These are phyloP conservation scores for Agraylea sexmaculata DNA, from an alignment of 1,140 invertebrate species.

Conservation along the genomic window DNA sequence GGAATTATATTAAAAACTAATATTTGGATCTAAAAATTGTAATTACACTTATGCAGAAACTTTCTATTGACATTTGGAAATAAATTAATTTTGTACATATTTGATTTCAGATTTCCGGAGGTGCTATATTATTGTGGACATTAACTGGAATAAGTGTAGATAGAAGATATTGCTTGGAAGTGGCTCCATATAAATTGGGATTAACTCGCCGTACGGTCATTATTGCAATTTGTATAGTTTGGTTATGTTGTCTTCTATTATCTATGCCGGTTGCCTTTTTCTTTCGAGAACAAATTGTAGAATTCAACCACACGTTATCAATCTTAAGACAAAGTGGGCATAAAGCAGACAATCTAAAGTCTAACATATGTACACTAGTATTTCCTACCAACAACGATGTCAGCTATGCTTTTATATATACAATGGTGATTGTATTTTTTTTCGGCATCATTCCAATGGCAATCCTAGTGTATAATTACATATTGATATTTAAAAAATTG, in stretches of 20 bases:
- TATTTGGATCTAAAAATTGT: background rate
- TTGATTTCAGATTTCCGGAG: conserved; percentile 45
- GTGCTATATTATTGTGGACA: conserved; percentile 48
- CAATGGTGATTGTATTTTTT: conserved; percentile 39
- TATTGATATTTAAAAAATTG: conserved; percentile 42
- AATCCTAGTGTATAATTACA: conserved; percentile 45
- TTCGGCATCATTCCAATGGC: conserved; percentile 44
- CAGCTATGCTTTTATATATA: conserved; percentile 42
- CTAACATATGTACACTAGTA: conserved; percentile 42
- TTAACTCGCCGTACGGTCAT: conserved; percentile 36
- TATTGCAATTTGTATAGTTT: conserved; percentile 32
- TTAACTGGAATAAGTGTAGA: conserved; percentile 48
- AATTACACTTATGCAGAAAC: background rate
- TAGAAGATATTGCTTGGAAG: conserved; percentile 43
- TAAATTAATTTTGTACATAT: conserved; percentile 1
- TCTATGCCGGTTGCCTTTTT: conserved; percentile 44
- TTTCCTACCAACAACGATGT: conserved; percentile 40
- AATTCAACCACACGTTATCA: no score
- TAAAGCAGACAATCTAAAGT: conserved; percentile 11
- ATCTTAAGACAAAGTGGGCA: conserved; percentile 2
- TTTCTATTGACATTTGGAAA: conserved; percentile 5
- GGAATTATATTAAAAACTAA: background rate
- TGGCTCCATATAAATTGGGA: conserved; percentile 43
- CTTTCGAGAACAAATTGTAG: conserved; percentile 32
- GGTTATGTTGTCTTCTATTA: conserved; percentile 37